Evolutionary conservation across 2,797 vertebrate species (phyloP).

Genomic region (Numenius phaeopus): DNA sequence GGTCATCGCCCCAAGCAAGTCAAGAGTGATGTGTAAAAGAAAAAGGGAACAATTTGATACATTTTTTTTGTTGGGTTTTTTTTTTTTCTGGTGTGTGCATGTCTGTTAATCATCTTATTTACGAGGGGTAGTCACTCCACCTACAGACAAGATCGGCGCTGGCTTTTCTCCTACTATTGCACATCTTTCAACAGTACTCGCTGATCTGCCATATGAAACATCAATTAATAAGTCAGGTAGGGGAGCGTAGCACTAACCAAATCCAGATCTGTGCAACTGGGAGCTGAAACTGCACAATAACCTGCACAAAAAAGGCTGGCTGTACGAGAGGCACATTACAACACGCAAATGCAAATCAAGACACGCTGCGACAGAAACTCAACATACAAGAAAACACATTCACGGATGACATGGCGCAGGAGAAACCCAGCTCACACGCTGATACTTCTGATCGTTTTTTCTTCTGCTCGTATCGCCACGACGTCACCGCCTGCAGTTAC

Average conservation of each 20-base stretch:
- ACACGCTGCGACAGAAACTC: neutral
- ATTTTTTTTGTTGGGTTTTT: rapidly evolving
- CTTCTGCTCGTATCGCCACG: neutral
- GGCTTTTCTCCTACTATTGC: neutral
- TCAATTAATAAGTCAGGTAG: neutral
- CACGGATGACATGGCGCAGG: neutral
- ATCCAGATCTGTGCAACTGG: neutral
- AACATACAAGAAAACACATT: neutral
- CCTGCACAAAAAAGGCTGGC: neutral
- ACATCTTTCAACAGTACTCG: neutral
- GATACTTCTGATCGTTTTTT: neutral
- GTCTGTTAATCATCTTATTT: neutral
- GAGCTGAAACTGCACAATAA: neutral
- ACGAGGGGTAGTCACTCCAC: neutral
- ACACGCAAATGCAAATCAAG: rapidly evolving
- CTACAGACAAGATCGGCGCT: neutral
- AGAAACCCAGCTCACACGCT: neutral
- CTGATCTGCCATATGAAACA: neutral
- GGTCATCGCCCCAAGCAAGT: neutral
- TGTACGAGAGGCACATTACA: neutral
- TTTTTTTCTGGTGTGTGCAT: neutral
- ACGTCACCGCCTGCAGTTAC: neutral
- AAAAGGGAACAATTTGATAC: neutral
- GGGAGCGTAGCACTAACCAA: neutral
- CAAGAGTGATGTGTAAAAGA: neutral